These are phyloP conservation scores for Gonatopus flavifemur DNA, from an alignment of 1,140 invertebrate species.

Conservation along the genomic window DNA sequence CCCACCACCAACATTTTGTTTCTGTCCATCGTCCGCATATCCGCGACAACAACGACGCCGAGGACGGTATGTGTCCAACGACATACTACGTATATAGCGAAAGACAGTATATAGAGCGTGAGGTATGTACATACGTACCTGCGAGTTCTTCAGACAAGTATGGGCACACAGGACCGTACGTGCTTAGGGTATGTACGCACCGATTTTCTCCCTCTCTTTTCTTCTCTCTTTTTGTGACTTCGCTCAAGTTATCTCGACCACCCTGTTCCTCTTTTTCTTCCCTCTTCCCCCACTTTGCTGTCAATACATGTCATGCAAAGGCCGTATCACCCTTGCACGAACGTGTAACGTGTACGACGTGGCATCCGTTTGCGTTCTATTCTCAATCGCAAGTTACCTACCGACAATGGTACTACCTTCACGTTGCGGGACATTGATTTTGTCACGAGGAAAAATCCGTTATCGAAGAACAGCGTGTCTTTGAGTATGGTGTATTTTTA, in stretches of 20 bases:
- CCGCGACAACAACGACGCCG: neutral
- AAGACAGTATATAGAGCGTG: constrained; percentile 12
- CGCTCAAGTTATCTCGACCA: too few species aligned
- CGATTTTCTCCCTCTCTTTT: constrained; percentile 33
- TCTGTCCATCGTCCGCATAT: neutral
- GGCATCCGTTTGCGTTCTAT: neutral
- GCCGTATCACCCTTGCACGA: constrained; percentile 21
- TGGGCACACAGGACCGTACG: constrained; percentile 56
- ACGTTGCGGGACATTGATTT: too few species aligned
- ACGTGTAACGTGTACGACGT: neutral
- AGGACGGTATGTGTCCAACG: neutral
- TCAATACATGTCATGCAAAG: constrained; percentile 14
- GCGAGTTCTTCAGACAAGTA: constrained; percentile 28
- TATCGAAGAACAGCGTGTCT: too few species aligned
- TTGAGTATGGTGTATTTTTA: too few species aligned
- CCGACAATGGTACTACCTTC: too few species aligned
- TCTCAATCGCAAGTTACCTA: too few species aligned
- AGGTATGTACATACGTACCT: constrained; percentile 8
- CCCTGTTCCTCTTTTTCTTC: constrained; percentile 3
- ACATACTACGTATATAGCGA: neutral
- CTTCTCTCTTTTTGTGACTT: neutral
- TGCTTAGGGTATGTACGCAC: constrained; percentile 50
- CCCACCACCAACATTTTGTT: neutral
- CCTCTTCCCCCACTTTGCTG: constrained; percentile 9
- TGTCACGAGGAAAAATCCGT: too few species aligned